A percentile compares a stretch with the other conserved stretches of the same genome.
These are phyloP conservation scores for Apamea crenata DNA, from an alignment of 2,888 invertebrate genomes.

Conservation along the genomic window DNA sequence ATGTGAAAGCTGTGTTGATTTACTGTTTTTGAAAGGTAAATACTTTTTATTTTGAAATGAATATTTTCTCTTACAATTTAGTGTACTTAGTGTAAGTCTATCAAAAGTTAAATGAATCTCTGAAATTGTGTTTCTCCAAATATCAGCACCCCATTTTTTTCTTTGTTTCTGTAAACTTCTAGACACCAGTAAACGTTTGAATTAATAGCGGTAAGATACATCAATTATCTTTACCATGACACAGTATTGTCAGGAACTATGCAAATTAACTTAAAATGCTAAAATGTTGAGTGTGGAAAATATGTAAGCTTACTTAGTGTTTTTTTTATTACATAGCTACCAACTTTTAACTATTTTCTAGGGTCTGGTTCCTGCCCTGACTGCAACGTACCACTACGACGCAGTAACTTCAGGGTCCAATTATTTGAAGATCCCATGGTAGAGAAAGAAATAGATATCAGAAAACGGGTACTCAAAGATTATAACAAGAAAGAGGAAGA, in stretches of 20 bases:
- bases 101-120: neutral
- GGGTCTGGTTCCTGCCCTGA: conserved; percentile 98
- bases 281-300: neutral
- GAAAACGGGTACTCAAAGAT: conserved; percentile 96
- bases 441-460: conserved; percentile 99
- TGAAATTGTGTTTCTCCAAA: neutral
- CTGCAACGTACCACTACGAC: conserved; percentile 96
- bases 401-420: conserved; percentile 98
- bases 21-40: conserved; percentile 97
- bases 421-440: conserved; percentile 98
- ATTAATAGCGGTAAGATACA: neutral
- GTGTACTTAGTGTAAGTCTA: neutral
- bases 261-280: neutral
- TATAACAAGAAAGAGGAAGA: conserved; percentile 99
- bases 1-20: conserved; percentile 99
- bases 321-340: conserved; percentile 10
- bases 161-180: neutral
- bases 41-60: neutral
- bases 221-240: neutral
- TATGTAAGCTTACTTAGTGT: neutral
- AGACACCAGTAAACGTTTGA: neutral
- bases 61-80: neutral
- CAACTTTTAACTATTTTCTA: conserved; percentile 88
- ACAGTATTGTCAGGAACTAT: too few relatives aligned
- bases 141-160: neutral